Evolutionary conservation across 2,888 invertebrate genomes (phyloP).

Genomic region (Cerceris rybyensis): DNA sequence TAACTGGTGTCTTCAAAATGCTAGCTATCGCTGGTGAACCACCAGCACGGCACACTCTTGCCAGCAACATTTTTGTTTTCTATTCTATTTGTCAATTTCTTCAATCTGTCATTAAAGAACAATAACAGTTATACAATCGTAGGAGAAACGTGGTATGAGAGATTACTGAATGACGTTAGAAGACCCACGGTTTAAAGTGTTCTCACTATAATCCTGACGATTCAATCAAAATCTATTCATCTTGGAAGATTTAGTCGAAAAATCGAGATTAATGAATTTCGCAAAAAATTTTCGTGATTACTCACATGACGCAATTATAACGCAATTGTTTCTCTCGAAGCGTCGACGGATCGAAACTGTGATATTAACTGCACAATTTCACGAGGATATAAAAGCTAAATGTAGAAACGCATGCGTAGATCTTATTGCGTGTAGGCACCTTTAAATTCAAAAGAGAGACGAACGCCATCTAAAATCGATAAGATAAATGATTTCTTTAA

Average conservation of each 20-base stretch:
- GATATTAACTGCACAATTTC: conserved; percentile 1
- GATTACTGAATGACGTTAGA: not conserved
- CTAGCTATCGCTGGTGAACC: conserved; percentile 69
- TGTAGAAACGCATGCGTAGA: not conserved
- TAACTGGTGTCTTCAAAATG: conserved; percentile 68
- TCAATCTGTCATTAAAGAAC: conserved; percentile 4
- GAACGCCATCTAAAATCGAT: too few species aligned
- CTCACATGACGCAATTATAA: conserved; percentile 73
- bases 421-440: not conserved
- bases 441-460: too few species aligned
- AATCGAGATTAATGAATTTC: not conserved
- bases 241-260: conserved; percentile 19
- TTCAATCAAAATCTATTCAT: not conserved
- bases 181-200: conserved; percentile 15
- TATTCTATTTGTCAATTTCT: conserved; percentile 1
- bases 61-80: conserved; percentile 74
- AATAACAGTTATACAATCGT: not conserved
- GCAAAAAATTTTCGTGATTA: conserved; percentile 59
- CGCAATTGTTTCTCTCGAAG: conserved; percentile 54
- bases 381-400: not conserved
- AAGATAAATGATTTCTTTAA: too few species aligned
- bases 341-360: conserved; percentile 25
- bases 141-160: not conserved
- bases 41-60: conserved; percentile 73
- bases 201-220: not conserved